Evolutionary conservation across 1,140 invertebrate species (phyloP).

Genomic region (Lucilia sericata): DNA sequence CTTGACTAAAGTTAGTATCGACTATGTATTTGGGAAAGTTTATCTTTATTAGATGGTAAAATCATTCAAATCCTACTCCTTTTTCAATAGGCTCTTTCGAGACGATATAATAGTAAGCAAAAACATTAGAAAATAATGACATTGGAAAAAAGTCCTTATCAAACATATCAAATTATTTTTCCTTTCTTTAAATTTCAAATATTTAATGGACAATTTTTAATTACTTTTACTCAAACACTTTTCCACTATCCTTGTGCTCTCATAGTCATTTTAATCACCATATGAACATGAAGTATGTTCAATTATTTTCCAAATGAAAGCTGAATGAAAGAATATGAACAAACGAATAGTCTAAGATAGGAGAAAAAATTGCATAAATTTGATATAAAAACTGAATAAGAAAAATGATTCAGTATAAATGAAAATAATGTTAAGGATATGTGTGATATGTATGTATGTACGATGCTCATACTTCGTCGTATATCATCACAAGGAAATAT

Average conservation of each 20-base stretch:
- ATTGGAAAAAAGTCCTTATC: no score
- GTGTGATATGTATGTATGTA: background rate
- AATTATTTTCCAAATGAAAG: conserved; percentile 42
- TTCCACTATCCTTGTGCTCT: background rate
- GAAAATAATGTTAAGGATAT: conserved; percentile 18
- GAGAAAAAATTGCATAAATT: conserved; percentile 36
- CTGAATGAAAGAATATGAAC: conserved; percentile 27
- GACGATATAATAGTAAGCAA: no score
- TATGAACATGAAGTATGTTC: conserved; percentile 38
- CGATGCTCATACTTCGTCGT: background rate
- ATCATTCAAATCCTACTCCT: no score
- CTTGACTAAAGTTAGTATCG: no score
- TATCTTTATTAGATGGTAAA: no score
- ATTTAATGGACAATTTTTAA: conserved; percentile 31
- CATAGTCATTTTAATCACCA: conserved; percentile 29
- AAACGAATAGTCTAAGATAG: background rate
- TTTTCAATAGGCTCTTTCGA: no score
- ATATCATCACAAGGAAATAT: background rate
- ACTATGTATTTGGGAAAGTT: no score
- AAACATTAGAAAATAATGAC: no score
- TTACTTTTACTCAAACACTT: conserved; percentile 30
- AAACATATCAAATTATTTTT: background rate
- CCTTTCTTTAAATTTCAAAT: background rate
- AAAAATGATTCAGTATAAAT: conserved; percentile 32
- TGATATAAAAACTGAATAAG: background rate